phyloP scores from a whole-genome alignment of 2,113 vertebrate genomes.

The Pseudorasbora parva region DNA sequence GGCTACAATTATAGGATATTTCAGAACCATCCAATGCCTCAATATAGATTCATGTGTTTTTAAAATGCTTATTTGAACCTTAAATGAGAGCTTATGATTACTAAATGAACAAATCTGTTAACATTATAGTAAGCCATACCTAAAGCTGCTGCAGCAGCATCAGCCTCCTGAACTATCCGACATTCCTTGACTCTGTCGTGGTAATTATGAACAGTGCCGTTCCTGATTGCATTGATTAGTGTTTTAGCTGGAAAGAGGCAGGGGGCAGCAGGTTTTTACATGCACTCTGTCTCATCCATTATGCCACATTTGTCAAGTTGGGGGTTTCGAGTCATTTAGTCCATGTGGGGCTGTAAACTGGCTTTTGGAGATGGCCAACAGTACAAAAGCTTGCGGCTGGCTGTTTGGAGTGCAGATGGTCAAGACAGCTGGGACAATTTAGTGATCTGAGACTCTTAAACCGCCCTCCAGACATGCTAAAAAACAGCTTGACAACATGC shows the following conservation, averaged over 20 bases:
- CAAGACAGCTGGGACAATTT: constrained; percentile 83
- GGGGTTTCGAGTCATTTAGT: constrained; percentile 70
- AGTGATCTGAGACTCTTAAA: constrained; percentile 78
- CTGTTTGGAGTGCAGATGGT: constrained; percentile 80
- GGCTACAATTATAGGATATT: background rate
- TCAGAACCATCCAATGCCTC: background rate
- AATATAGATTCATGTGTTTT: background rate
- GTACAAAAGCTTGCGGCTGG: constrained; percentile 73
- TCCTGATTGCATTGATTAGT: constrained; percentile 61
- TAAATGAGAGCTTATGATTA: background rate
- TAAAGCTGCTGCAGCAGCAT: background rate
- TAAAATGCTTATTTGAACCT: background rate
- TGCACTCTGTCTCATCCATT: constrained; percentile 74
- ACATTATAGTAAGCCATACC: background rate
- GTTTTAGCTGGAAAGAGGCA: constrained; percentile 61
- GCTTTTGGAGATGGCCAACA: constrained; percentile 78
- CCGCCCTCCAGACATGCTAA: constrained; percentile 77
- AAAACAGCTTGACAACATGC: constrained; percentile 74
- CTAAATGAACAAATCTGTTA: background rate
- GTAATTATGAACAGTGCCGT: constrained; percentile 66
- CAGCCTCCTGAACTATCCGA: background rate
- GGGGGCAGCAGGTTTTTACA: constrained; percentile 71
- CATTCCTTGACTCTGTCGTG: constrained; percentile 58
- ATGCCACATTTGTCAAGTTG: constrained; percentile 73
- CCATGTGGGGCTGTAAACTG: constrained; percentile 73